phyloP scores from a whole-genome alignment of 1,140 invertebrate genomes.

The Hyphantria cunea region DNA sequence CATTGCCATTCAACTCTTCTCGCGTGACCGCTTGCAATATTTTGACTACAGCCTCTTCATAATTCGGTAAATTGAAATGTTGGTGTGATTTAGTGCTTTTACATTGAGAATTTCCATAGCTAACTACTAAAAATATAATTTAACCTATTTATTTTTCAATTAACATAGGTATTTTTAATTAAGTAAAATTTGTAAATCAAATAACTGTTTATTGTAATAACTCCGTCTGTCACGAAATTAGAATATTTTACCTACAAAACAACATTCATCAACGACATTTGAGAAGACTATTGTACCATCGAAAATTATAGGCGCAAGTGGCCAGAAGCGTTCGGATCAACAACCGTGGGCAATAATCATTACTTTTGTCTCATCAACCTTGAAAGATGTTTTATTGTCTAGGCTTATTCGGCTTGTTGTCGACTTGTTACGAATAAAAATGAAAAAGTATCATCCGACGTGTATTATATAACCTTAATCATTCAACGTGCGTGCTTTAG shows the following conservation, averaged over 20 bases:
- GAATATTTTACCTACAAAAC: not conserved
- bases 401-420: conserved; percentile 74
- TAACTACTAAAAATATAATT: no score
- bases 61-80: not conserved
- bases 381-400: conserved; percentile 75
- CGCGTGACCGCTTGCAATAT: not conserved
- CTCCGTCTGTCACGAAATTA: no score
- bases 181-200: no score
- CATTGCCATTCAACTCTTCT: conserved; percentile 19
- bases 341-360: conserved; percentile 76
- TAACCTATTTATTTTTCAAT: no score
- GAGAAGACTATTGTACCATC: conserved; percentile 26
- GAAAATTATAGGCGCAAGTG: conserved; percentile 52
- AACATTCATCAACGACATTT: not conserved
- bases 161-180: no score
- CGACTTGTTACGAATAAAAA: conserved; percentile 70
- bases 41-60: not conserved
- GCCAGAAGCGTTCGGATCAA: conserved; percentile 59
- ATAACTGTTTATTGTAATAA: no score
- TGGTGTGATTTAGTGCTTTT: not conserved
- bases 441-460: conserved; percentile 61
- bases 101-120: no score
- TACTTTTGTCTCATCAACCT: conserved; percentile 70
- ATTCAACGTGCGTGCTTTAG: conserved; percentile 48
- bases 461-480: conserved; percentile 71